phyloP scores from a whole-genome alignment of 2,797 vertebrate genomes.

The Girardinus metallicus region DNA sequence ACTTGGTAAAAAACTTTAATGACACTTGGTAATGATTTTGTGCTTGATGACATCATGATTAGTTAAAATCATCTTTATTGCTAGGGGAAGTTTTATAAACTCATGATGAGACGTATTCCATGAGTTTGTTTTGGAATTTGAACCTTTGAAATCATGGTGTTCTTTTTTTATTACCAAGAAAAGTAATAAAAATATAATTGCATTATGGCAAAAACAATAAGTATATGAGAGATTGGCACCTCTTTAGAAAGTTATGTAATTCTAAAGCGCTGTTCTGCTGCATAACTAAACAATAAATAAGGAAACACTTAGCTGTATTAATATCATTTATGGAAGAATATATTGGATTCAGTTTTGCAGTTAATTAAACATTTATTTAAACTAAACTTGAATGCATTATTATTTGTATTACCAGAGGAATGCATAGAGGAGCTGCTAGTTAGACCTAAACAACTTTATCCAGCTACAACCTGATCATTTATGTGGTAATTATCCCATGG shows the following conservation, averaged over 20 bases:
- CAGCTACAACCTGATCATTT: not conserved
- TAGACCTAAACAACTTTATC: not conserved
- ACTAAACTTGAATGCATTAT: not conserved
- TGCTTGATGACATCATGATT: not conserved
- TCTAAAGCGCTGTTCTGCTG: not conserved
- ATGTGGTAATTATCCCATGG: not conserved
- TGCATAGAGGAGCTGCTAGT: not conserved
- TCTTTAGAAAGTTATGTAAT: not conserved
- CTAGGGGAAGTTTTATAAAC: not conserved
- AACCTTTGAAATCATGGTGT: not conserved
- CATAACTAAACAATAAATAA: not conserved
- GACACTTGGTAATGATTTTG: constrained; percentile 7
- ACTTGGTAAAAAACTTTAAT: constrained; percentile 6
- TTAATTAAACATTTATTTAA: not conserved
- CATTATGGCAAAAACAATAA: not conserved
- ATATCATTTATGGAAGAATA: not conserved
- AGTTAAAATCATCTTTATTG: not conserved
- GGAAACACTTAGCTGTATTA: not conserved
- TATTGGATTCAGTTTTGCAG: not conserved
- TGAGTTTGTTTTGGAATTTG: not conserved
- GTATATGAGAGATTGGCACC: not conserved
- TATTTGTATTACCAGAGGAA: not conserved
- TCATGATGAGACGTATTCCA: not conserved
- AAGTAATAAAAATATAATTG: not conserved
- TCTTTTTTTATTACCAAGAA: not conserved